phyloP scores from a whole-genome alignment of 2,888 invertebrate species.

The Sarcophaga variegata region DNA sequence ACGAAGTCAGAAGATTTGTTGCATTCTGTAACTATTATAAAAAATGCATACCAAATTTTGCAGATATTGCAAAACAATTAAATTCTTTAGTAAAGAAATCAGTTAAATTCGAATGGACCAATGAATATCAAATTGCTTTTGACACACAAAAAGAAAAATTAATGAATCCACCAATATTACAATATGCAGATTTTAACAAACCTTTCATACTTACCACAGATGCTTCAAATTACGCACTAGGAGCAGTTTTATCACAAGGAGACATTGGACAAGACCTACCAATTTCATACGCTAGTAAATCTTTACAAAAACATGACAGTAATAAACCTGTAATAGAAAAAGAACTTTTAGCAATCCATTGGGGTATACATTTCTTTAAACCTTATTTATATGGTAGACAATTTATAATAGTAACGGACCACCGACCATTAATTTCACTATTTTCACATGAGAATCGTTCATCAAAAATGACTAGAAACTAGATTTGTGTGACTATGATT shows the following conservation, averaged over 20 bases:
- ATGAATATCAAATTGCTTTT: not conserved
- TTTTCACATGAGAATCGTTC: not conserved
- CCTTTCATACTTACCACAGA: slow-evolving; percentile 19
- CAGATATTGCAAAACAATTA: no score
- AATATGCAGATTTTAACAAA: no score
- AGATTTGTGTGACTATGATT: not conserved
- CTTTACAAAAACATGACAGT: slow-evolving; percentile 4
- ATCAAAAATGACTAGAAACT: not conserved
- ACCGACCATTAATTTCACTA: no score
- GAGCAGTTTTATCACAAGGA: no score
- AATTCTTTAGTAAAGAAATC: not conserved
- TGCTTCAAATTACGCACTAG: slow-evolving; percentile 3
- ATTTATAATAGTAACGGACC: no score
- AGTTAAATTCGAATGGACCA: not conserved
- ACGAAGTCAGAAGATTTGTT: not conserved
- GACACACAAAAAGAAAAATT: not conserved
- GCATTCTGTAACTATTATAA: no score
- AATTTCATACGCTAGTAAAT: not conserved
- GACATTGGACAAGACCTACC: no score
- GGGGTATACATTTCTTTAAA: not conserved
- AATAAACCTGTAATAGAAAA: slow-evolving; percentile 30
- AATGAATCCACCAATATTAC: no score
- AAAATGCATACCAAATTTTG: no score
- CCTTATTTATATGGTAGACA: no score
- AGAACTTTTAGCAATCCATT: slow-evolving; percentile 18